phyloP scores from a whole-genome alignment of 2,113 vertebrate genomes.

The Clarias magur region DNA sequence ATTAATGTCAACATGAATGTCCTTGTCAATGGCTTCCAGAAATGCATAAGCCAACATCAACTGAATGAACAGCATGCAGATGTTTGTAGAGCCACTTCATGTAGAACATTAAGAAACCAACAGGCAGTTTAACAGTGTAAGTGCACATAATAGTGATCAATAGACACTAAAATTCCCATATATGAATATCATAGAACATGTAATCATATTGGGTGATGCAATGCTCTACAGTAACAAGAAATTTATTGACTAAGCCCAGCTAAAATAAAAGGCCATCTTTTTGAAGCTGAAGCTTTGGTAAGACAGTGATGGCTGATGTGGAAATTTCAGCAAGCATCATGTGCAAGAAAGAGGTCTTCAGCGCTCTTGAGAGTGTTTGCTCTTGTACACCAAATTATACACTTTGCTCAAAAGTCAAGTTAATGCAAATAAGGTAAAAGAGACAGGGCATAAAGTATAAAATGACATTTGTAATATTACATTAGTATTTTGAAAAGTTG shows the following conservation, averaged over 20 bases:
- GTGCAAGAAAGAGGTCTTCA: background rate
- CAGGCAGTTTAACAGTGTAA: conserved; percentile 25
- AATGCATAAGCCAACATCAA: conserved; percentile 1
- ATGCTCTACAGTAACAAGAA: background rate
- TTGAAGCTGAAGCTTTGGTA: background rate
- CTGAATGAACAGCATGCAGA: background rate
- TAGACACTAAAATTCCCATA: background rate
- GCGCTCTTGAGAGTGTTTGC: background rate
- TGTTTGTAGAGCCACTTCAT: background rate
- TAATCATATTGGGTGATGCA: background rate
- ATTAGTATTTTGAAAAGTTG: background rate
- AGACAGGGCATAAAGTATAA: background rate
- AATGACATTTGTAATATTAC: background rate
- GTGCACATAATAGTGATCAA: background rate
- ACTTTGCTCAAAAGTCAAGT: background rate
- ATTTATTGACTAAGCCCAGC: background rate
- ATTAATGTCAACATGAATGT: conserved; percentile 48
- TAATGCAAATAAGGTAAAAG: background rate
- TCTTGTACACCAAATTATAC: background rate
- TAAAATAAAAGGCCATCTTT: background rate
- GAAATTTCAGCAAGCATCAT: too few relatives aligned
- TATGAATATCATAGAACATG: background rate
- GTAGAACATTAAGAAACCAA: conserved; percentile 5
- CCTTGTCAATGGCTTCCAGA: conserved; percentile 34
- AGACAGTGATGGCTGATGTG: background rate